Evolutionary conservation across 2,113 vertebrate species (phyloP).

Genomic region (Tachuris rubrigastra): DNA sequence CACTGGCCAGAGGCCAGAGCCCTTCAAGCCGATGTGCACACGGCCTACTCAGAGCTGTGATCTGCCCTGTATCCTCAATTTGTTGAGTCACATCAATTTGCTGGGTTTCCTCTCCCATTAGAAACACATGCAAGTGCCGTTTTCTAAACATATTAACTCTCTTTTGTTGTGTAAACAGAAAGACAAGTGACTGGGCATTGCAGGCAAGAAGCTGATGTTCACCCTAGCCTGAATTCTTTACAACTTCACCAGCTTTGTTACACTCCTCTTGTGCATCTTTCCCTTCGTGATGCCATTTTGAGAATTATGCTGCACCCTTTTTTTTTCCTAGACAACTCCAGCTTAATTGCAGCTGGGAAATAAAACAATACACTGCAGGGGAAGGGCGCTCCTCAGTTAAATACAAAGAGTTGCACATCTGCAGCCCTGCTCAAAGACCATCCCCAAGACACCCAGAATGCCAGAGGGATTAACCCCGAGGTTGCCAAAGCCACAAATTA

Average conservation of each 20-base stretch:
- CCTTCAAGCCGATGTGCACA: constrained; percentile 29
- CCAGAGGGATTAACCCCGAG: not conserved
- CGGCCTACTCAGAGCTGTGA: constrained; percentile 20
- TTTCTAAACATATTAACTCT: constrained; percentile 28
- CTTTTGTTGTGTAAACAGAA: constrained; percentile 37
- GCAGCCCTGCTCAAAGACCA: not conserved
- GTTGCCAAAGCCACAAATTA: not conserved
- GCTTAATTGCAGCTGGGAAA: not conserved
- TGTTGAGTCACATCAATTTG: constrained; percentile 61
- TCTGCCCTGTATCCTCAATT: constrained; percentile 38
- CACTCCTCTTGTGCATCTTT: not conserved
- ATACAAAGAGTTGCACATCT: not conserved
- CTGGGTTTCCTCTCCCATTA: constrained; percentile 45
- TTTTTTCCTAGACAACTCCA: not conserved
- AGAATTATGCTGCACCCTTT: not conserved
- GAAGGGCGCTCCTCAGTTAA: not conserved
- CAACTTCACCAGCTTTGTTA: not conserved
- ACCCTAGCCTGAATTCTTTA: not conserved
- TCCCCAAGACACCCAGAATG: not conserved
- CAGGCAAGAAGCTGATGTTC: not conserved
- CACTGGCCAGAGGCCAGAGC: constrained; percentile 29
- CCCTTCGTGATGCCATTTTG: not conserved
- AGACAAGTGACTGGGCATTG: not conserved
- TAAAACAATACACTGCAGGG: not conserved
- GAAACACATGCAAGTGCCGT: not conserved